These are phyloP conservation scores for Leptopilina clavipes DNA, from an alignment of 1,140 invertebrate genomes.

Conservation along the genomic window DNA sequence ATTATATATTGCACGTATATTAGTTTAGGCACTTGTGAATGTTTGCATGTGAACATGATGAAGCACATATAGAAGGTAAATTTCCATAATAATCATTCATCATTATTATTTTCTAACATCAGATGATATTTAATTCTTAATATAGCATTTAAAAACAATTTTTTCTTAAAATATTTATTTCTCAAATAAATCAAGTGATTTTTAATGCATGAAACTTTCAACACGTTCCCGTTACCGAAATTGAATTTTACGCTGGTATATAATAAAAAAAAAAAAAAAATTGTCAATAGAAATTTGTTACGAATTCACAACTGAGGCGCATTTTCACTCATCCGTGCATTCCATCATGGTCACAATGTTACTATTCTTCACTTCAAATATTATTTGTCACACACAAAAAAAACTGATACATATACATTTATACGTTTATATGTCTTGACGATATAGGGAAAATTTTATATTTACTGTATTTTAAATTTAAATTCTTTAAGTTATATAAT, in stretches of 20 bases:
- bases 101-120: too few species aligned
- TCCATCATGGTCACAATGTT: slow-evolving; percentile 58
- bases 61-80: too few species aligned
- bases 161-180: neutral
- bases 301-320: neutral
- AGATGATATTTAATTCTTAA: too few species aligned
- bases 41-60: too few species aligned
- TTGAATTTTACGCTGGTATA: neutral
- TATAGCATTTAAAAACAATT: neutral
- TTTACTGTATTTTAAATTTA: too few species aligned
- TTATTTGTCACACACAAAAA: neutral
- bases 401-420: neutral
- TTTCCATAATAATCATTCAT: too few species aligned
- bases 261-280: neutral
- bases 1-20: too few species aligned
- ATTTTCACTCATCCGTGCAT: slow-evolving; percentile 60
- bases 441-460: neutral
- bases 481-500: too few species aligned
- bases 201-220: slow-evolving; percentile 4
- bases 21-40: too few species aligned
- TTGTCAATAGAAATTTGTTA: slow-evolving; percentile 20
- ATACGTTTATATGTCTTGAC: neutral
- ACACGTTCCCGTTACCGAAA: neutral
- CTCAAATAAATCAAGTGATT: neutral
- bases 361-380: slow-evolving; percentile 50